Conservation (phyloP, 2,888 invertebrate genomes). For the Drosophila hawaiiensis region DNA sequence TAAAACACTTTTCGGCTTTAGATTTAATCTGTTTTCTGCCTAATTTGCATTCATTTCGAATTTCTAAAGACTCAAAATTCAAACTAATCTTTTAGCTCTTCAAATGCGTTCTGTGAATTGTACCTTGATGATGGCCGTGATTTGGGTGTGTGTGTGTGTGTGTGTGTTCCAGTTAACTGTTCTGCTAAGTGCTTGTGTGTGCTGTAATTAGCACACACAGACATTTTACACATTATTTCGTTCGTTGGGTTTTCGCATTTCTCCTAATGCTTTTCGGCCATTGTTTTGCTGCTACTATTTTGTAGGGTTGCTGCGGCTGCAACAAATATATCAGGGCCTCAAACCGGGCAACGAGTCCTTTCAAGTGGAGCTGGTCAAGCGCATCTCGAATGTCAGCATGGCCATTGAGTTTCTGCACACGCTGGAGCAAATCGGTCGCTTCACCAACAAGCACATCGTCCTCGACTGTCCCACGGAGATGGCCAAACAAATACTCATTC, state of each 20-base stretch:
- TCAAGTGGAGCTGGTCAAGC: conserved; percentile 94
- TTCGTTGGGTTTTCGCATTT: background rate
- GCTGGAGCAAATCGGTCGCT: conserved; percentile 93
- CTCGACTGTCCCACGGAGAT: conserved; percentile 95
- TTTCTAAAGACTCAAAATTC: background rate
- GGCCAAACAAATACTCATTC: conserved; percentile 95
- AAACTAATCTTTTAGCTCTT: background rate
- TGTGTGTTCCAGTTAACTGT: conserved; percentile 1
- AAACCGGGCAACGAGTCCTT: conserved; percentile 93
- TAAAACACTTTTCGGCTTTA: background rate
- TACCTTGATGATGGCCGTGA: background rate
- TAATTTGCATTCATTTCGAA: background rate
- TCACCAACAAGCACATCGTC: conserved; percentile 95
- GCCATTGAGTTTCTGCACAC: conserved; percentile 94
- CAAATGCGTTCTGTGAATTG: background rate
- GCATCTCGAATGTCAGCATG: conserved; percentile 94
- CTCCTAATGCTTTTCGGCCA: background rate
- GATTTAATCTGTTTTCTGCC: background rate
- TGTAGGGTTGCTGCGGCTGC: conserved; percentile 94
- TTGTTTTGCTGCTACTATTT: conserved; percentile 12
- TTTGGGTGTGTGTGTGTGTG: background rate
- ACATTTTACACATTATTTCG: background rate
- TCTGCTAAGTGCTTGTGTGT: background rate
- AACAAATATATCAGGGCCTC: conserved; percentile 96
- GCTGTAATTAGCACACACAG: conserved; percentile 11